phyloP scores from a whole-genome alignment of 2,113 vertebrate genomes.

The Oncorhynchus clarkii region DNA sequence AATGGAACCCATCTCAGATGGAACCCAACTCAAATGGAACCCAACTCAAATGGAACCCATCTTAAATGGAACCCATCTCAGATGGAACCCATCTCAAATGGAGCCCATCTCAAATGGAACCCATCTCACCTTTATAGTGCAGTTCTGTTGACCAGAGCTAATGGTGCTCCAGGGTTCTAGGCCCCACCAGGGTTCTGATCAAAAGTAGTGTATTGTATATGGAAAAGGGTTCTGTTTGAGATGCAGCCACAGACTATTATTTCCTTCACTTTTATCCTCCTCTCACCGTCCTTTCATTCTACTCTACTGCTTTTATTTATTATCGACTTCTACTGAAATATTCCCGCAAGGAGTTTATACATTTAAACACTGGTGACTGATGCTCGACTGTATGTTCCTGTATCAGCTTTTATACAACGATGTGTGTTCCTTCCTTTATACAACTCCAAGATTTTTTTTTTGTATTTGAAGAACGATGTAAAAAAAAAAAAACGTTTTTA shows the following conservation, averaged over 20 bases:
- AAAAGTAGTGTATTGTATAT: too few species aligned
- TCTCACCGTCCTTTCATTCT: slow-evolving; percentile 24
- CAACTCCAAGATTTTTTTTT: slow-evolving; percentile 45
- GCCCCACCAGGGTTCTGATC: too few species aligned
- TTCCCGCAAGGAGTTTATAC: slow-evolving; percentile 67
- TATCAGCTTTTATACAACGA: slow-evolving; percentile 66
- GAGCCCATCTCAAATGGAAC: too few species aligned
- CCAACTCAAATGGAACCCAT: too few species aligned
- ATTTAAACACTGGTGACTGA: slow-evolving; percentile 70
- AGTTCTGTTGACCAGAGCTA: too few species aligned
- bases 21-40: too few species aligned
- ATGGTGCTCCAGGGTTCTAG: too few species aligned
- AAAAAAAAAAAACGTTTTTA: slow-evolving; percentile 50
- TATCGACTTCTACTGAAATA: slow-evolving; percentile 64
- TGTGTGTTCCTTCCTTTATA: slow-evolving; percentile 57
- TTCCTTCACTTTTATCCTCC: not conserved
- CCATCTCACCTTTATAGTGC: too few species aligned
- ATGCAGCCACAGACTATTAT: slow-evolving; percentile 51
- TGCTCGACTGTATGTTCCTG: slow-evolving; percentile 58
- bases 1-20: too few species aligned
- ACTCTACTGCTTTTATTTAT: slow-evolving; percentile 69
- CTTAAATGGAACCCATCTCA: too few species aligned
- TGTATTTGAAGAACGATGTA: slow-evolving; percentile 48
- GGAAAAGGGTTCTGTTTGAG: slow-evolving; percentile 3
- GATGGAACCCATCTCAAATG: too few species aligned